Evolutionary conservation across 2,797 vertebrate genomes (phyloP).

Genomic region (Myotis pilosus): DNA sequence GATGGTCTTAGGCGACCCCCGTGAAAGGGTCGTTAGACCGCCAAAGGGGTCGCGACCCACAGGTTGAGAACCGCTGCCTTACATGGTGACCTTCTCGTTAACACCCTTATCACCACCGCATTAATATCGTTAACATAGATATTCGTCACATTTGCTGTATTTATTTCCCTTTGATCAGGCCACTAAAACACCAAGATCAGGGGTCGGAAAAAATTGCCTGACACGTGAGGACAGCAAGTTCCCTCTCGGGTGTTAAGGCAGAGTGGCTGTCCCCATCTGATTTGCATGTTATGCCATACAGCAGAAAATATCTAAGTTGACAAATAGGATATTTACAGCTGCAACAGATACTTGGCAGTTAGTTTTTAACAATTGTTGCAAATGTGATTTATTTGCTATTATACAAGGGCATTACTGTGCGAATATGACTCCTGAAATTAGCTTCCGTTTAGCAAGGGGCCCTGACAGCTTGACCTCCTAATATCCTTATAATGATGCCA

Average conservation of each 20-base stretch:
- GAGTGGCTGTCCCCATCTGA: slow-evolving; percentile 79
- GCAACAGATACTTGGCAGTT: slow-evolving; percentile 96
- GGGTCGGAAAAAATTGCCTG: not conserved
- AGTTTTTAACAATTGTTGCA: slow-evolving; percentile 99
- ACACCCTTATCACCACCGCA: slow-evolving; percentile 2
- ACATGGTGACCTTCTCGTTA: not conserved
- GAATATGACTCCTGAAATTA: slow-evolving; percentile 98
- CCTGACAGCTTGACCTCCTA: slow-evolving; percentile 96
- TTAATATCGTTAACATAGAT: not conserved
- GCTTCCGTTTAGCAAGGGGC: slow-evolving; percentile 97
- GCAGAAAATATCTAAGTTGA: slow-evolving; percentile 96
- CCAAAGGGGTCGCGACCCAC: too few species aligned
- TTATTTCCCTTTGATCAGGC: slow-evolving; percentile 41
- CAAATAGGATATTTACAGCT: slow-evolving; percentile 94
- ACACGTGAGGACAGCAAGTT: slow-evolving; percentile 58
- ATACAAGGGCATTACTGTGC: slow-evolving; percentile 95
- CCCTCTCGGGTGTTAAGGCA: slow-evolving; percentile 55
- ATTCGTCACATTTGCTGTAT: not conserved
- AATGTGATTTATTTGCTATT: slow-evolving; percentile 96
- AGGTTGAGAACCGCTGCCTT: too few species aligned
- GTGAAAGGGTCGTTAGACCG: too few species aligned
- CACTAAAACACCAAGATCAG: not conserved
- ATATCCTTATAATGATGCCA: slow-evolving; percentile 99
- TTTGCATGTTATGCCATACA: slow-evolving; percentile 89
- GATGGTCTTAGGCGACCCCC: too few species aligned